Evolutionary conservation across 2,888 invertebrate genomes (phyloP).

Genomic region (Volucella zonaria): DNA sequence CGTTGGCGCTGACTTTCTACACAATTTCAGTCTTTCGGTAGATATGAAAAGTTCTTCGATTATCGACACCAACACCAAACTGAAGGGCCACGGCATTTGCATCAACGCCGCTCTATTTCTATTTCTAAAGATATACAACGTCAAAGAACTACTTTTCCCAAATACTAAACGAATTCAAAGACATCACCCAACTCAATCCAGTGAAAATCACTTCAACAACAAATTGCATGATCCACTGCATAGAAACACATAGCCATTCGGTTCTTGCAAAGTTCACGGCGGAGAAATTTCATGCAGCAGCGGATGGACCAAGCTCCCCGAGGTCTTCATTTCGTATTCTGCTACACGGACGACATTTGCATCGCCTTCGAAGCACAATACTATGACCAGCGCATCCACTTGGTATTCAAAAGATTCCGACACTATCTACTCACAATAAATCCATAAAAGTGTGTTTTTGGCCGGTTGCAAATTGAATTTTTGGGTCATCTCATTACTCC

Average conservation of each 20-base stretch:
- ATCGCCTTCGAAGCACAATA: no score
- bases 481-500: not conserved
- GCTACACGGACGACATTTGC: no score
- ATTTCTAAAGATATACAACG: no score
- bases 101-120: no score
- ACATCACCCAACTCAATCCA: no score
- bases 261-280: not conserved
- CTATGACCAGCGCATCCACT: not conserved
- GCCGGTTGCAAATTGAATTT: not conserved
- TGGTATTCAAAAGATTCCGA: conserved; percentile 7
- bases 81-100: not conserved
- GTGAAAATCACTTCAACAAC: not conserved
- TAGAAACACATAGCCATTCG: not conserved
- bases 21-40: not conserved
- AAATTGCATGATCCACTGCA: not conserved
- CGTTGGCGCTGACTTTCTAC: not conserved
- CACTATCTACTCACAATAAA: not conserved
- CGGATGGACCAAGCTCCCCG: no score
- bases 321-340: no score
- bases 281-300: no score
- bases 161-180: no score
- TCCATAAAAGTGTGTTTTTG: not conserved
- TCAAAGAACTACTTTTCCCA: no score
- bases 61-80: not conserved
- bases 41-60: not conserved